These are phyloP conservation scores for Halichoeres trimaculatus DNA, from an alignment of 2,113 vertebrate genomes.

Conservation along the genomic window DNA sequence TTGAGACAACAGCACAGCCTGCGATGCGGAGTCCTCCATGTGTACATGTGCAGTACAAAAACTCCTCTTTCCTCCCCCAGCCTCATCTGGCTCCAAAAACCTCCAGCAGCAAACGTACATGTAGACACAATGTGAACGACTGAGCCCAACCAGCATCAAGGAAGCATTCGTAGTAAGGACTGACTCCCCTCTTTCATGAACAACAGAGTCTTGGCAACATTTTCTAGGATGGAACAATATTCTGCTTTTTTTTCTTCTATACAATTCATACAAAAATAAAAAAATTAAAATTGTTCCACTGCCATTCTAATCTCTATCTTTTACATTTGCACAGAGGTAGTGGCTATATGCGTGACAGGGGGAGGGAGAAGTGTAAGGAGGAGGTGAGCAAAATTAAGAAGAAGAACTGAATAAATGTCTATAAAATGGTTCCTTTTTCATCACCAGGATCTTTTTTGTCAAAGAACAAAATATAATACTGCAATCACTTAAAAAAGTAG, in stretches of 20 bases:
- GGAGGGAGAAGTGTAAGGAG: constrained; percentile 61
- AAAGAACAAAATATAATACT: constrained; percentile 95
- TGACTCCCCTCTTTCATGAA: constrained; percentile 61
- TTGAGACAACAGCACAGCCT: constrained; percentile 62
- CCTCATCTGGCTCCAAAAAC: constrained; percentile 43
- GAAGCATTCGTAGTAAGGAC: constrained; percentile 68
- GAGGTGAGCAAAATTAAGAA: constrained; percentile 76
- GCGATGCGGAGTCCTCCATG: constrained; percentile 60
- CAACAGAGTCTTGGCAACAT: constrained; percentile 68
- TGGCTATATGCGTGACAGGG: constrained; percentile 77
- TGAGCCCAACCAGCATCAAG: constrained; percentile 65
- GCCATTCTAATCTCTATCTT: constrained; percentile 73
- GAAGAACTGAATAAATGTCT: constrained; percentile 81
- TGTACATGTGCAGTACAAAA: constrained; percentile 67
- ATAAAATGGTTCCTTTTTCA: constrained; percentile 83
- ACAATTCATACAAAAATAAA: constrained; percentile 85
- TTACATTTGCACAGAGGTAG: constrained; percentile 86
- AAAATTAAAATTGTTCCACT: constrained; percentile 78
- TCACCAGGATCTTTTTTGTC: constrained; percentile 75
- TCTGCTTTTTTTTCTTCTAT: constrained; percentile 63
- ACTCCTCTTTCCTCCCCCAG: constrained; percentile 37
- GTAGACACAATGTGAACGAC: constrained; percentile 55
- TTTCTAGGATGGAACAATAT: constrained; percentile 70
- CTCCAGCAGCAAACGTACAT: constrained; percentile 67
- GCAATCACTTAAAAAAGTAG: constrained; percentile 99